A percentile compares a stretch with the other conserved stretches of the same genome.
These are phyloP conservation scores for Aporophyla nigra DNA, from an alignment of 2,888 invertebrate genomes.

Conservation along the genomic window DNA sequence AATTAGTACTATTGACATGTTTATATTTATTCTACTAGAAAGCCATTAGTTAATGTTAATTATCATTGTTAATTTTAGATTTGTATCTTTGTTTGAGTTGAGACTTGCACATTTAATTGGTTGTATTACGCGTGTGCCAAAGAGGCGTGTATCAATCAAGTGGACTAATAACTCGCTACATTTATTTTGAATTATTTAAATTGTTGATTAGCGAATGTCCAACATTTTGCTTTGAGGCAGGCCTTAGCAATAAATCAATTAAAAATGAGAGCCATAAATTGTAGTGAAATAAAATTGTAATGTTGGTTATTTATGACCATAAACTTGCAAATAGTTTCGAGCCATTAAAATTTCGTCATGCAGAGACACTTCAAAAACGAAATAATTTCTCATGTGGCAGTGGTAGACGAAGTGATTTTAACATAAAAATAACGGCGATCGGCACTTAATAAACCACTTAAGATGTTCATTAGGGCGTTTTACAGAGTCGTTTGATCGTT, in stretches of 20 bases:
- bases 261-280: conserved; percentile 59
- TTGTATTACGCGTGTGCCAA: conserved; percentile 41
- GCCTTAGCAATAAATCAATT: conserved; percentile 63
- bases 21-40: conserved; percentile 68
- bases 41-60: conserved; percentile 67
- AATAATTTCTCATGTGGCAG: conserved; percentile 77
- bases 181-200: conserved; percentile 60
- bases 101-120: conserved; percentile 58
- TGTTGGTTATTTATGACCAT: conserved; percentile 59
- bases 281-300: conserved; percentile 52
- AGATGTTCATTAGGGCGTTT: conserved; percentile 87
- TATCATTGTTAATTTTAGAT: conserved; percentile 69
- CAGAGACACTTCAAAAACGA: conserved; percentile 62
- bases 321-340: conserved; percentile 66
- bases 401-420: conserved; percentile 78
- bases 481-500: conserved; percentile 85
- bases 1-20: conserved; percentile 74
- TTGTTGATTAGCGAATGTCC: conserved; percentile 48
- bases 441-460: conserved; percentile 90
- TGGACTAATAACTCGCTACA: conserved; percentile 47
- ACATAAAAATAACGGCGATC: conserved; percentile 89
- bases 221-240: conserved; percentile 54
- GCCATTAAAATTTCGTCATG: conserved; percentile 68
- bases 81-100: conserved; percentile 62
- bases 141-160: conserved; percentile 47